Percentiles rank a stretch among this genome's conserved stretches.
These are phyloP conservation scores for Thamnaconus septentrionalis DNA, from an alignment of 2,113 vertebrate species.

Conservation along the genomic window DNA sequence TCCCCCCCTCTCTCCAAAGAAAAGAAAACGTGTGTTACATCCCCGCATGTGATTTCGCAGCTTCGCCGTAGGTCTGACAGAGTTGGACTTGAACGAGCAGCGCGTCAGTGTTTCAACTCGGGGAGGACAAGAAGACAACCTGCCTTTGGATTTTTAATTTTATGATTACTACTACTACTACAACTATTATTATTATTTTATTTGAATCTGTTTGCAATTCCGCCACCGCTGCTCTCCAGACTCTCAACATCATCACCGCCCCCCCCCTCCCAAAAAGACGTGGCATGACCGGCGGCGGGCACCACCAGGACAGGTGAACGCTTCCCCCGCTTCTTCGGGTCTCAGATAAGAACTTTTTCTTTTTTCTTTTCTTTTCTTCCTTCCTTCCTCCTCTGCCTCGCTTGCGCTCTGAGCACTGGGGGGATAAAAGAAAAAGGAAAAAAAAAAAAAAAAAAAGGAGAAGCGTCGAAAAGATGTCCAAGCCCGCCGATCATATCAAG, in stretches of 20 bases:
- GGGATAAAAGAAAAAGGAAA: too few species aligned
- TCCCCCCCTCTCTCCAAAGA: constrained; percentile 25
- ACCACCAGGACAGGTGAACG: constrained; percentile 74
- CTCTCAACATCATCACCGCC: constrained; percentile 32
- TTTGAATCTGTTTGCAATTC: neutral
- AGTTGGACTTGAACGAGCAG: constrained; percentile 51
- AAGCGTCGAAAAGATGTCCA: constrained; percentile 82
- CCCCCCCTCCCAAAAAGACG: constrained; percentile 33
- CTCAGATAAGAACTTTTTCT: constrained; percentile 65
- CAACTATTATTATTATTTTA: too few species aligned
- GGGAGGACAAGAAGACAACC: constrained; percentile 35
- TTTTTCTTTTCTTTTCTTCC: constrained; percentile 13
- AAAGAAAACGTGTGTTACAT: constrained; percentile 14
- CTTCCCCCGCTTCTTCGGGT: constrained; percentile 34
- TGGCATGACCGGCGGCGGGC: constrained; percentile 83
- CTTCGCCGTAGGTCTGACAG: constrained; percentile 43
- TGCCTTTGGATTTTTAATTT: constrained; percentile 65
- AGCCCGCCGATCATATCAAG: constrained; percentile 98
- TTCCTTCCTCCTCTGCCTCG: too few species aligned
- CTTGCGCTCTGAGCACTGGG: constrained; percentile 36
- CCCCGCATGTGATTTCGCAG: constrained; percentile 47
- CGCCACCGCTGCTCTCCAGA: neutral
- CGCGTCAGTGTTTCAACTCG: constrained; percentile 55
- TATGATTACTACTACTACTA: constrained; percentile 1
- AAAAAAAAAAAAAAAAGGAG: too few species aligned